Conservation (phyloP, 2,888 invertebrate genomes). For the Pilophorus perplexus region DNA sequence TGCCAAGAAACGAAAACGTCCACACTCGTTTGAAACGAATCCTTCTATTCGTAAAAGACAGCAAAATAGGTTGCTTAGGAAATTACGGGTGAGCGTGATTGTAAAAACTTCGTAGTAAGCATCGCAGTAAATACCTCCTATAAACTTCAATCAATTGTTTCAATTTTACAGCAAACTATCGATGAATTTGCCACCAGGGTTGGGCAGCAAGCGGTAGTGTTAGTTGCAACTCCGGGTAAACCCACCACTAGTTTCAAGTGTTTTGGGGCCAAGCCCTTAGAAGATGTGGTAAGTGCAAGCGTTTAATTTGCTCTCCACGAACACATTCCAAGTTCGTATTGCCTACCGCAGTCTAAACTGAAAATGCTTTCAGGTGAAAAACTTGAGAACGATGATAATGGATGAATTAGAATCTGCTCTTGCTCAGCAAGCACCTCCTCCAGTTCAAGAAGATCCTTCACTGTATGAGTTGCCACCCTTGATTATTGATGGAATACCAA, state of each 20-base stretch:
- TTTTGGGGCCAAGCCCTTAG: constrained; percentile 93
- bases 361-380: constrained; percentile 60
- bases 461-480: constrained; percentile 93
- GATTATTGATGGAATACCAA: constrained; percentile 96
- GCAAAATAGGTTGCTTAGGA: constrained; percentile 86
- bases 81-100: constrained; percentile 71
- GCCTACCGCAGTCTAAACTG: neutral
- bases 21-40: constrained; percentile 95
- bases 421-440: constrained; percentile 87
- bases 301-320: too few species aligned
- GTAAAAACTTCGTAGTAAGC: neutral
- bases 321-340: neutral
- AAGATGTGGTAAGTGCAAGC: constrained; percentile 74
- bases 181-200: constrained; percentile 96
- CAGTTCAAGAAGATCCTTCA: constrained; percentile 83
- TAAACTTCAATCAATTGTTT: too few species aligned
- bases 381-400: constrained; percentile 87
- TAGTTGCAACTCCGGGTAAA: constrained; percentile 95
- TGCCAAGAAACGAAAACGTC: constrained; percentile 90
- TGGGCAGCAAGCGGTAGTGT: constrained; percentile 93
- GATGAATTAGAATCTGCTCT: constrained; percentile 90
- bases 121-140: neutral
- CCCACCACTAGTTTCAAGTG: constrained; percentile 94
- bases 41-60: constrained; percentile 93
- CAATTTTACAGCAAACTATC: constrained; percentile 77